phyloP scores from a whole-genome alignment of 2,113 vertebrate genomes.

The Chloropsis cyanopogon region DNA sequence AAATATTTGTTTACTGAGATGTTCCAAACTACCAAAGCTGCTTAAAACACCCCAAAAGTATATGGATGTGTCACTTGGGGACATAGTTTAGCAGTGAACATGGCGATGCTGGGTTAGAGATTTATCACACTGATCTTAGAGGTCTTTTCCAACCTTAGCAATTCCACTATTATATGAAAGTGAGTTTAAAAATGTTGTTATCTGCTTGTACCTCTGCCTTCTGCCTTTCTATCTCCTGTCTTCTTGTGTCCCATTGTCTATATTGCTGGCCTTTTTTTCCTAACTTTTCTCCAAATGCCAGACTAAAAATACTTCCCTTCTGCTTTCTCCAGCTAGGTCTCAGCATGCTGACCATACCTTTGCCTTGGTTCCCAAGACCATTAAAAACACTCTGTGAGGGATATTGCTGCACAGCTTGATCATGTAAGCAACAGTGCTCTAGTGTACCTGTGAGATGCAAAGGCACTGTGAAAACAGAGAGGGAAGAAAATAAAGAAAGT shows the following conservation, averaged over 20 bases:
- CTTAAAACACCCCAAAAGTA: neutral
- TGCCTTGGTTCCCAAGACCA: neutral
- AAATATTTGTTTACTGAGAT: neutral
- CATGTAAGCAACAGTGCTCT: neutral
- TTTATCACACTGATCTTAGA: neutral
- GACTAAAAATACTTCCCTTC: neutral
- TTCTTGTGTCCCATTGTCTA: neutral
- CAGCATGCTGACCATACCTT: fast-evolving
- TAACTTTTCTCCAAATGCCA: neutral
- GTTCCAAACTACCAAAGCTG: neutral
- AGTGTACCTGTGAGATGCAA: neutral
- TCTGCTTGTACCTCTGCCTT: neutral
- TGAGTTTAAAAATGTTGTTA: neutral
- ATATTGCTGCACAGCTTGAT: neutral
- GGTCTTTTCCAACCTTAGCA: neutral
- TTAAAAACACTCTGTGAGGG: neutral
- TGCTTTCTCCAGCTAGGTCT: neutral
- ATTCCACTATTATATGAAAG: neutral
- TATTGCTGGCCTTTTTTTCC: neutral
- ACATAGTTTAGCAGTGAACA: neutral
- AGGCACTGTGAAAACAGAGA: neutral
- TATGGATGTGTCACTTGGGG: neutral
- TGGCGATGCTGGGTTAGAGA: neutral
- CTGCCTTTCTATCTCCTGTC: neutral
- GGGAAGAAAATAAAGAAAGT: neutral